Conservation (phyloP, 2,113 vertebrate genomes). For the Rhineura floridana region DNA sequence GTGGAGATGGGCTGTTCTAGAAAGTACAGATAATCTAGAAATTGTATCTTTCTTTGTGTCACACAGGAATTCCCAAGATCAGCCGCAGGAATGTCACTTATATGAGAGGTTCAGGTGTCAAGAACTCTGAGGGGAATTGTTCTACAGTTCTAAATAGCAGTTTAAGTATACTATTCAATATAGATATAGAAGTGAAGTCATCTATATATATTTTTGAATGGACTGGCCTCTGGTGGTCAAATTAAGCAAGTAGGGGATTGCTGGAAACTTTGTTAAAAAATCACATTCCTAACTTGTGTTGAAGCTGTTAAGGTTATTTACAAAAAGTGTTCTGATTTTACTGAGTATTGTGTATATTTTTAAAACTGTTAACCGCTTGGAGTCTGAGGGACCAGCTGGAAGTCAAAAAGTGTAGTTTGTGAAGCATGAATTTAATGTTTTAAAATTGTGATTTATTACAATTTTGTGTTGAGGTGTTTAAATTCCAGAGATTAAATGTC, state of each 20-base stretch:
- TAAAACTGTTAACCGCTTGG: neutral
- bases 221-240: constrained; percentile 3
- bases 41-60: neutral
- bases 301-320: neutral
- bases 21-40: neutral
- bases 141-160: neutral
- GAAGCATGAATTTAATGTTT: neutral
- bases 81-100: neutral
- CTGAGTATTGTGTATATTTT: neutral
- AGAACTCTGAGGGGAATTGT: neutral
- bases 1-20: no score
- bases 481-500: neutral
- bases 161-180: neutral
- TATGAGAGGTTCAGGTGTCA: neutral
- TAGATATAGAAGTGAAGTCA: neutral
- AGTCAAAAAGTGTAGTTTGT: neutral
- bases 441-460: no score
- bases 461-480: neutral
- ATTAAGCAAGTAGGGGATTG: neutral
- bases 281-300: neutral
- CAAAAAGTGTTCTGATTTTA: neutral
- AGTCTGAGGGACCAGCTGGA: neutral
- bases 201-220: constrained; percentile 1
- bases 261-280: neutral
- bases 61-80: no score